Percentiles rank a stretch among this genome's conserved stretches.
These are phyloP conservation scores for Octopus bimaculoides DNA, from an alignment of 1,140 invertebrate genomes.

Conservation along the genomic window DNA sequence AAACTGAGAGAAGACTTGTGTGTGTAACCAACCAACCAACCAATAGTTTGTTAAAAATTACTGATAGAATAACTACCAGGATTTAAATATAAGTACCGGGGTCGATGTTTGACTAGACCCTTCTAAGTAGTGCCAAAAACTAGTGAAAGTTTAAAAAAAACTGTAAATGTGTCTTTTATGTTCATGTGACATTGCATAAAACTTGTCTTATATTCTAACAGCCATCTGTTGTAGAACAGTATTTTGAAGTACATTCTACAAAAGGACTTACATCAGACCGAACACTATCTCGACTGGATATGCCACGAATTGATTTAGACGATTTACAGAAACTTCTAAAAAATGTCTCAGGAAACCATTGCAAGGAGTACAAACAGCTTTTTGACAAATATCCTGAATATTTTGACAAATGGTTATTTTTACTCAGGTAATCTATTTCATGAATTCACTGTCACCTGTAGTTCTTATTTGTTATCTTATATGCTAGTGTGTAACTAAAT, in stretches of 20 bases:
- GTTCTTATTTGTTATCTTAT: too few relatives aligned
- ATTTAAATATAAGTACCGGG: too few relatives aligned
- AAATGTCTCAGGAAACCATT: constrained; percentile 43
- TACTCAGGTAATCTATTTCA: constrained; percentile 43
- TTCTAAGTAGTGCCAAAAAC: too few relatives aligned
- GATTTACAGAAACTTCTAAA: constrained; percentile 64
- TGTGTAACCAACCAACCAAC: too few relatives aligned
- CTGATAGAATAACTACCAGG: too few relatives aligned
- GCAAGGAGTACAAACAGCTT: constrained; percentile 42
- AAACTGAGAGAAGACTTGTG: too few relatives aligned
- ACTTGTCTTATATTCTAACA: not conserved
- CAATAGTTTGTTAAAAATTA: too few relatives aligned
- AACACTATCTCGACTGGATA: constrained; percentile 74
- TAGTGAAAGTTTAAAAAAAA: too few relatives aligned
- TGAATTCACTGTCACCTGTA: too few relatives aligned
- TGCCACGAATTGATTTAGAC: constrained; percentile 69
- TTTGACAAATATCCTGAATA: constrained; percentile 42
- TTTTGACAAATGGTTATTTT: constrained; percentile 57
- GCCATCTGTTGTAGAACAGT: constrained; percentile 50
- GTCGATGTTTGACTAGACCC: too few relatives aligned
- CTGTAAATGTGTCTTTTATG: not conserved
- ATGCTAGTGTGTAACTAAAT: too few relatives aligned
- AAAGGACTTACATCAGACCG: constrained; percentile 67
- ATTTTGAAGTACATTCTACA: constrained; percentile 51
- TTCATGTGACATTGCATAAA: not conserved